Conservation (phyloP, 2,888 invertebrate genomes). For the Eurytoma adleriae region DNA sequence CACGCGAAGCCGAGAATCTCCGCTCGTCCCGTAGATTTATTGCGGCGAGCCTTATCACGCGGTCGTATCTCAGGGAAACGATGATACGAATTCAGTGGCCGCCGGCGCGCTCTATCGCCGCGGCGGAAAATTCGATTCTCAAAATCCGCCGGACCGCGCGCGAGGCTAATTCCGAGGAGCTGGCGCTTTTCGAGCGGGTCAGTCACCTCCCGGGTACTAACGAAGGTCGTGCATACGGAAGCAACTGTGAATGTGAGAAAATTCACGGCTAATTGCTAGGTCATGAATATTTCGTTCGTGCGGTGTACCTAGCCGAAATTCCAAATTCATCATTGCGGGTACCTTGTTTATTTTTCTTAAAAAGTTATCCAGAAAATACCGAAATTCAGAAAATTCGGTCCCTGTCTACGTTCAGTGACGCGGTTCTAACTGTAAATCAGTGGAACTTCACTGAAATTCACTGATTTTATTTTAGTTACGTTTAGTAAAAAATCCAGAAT, state of each 20-base stretch:
- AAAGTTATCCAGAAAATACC: no score
- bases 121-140: slow-evolving; percentile 24
- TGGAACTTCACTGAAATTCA: no score
- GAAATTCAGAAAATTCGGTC: no score
- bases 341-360: no score
- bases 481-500: no score
- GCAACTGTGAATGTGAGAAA: not conserved
- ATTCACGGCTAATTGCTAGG: no score
- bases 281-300: no score
- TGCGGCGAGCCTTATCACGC: slow-evolving; percentile 56
- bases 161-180: not conserved
- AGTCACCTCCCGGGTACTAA: not conserved
- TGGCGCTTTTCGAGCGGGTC: not conserved
- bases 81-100: slow-evolving; percentile 53
- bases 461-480: no score
- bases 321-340: no score
- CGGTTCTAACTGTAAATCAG: no score
- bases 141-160: not conserved
- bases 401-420: no score
- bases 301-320: no score
- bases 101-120: not conserved
- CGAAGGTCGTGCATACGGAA: not conserved
- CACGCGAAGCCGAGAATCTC: slow-evolving; percentile 39
- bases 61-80: slow-evolving; percentile 57
- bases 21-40: slow-evolving; percentile 38